These are phyloP conservation scores for Dipodomys stephensi DNA, from an alignment of 2,113 vertebrate species.

Conservation along the genomic window DNA sequence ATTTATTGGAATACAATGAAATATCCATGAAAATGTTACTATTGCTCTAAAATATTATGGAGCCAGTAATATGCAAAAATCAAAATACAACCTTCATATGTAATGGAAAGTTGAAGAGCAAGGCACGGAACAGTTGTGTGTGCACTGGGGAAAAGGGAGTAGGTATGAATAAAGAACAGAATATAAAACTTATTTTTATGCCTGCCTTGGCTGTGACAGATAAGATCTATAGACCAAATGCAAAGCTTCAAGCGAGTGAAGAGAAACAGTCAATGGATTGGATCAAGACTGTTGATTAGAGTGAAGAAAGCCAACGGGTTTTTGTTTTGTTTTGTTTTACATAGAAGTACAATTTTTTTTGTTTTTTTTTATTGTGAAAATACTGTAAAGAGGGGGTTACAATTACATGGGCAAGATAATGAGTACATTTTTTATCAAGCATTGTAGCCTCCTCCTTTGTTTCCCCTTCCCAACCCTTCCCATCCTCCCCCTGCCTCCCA, in stretches of 20 bases:
- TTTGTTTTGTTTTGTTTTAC: background rate
- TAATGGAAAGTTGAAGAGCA: background rate
- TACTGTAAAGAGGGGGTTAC: no score
- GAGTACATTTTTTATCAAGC: no score
- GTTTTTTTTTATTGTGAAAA: no score
- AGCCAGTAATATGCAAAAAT: background rate
- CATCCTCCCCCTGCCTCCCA: no score
- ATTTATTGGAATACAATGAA: background rate
- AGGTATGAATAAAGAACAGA: constrained; percentile 1
- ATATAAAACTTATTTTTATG: constrained; percentile 45
- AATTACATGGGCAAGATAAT: no score
- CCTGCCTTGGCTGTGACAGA: background rate
- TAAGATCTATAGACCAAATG: constrained; percentile 17
- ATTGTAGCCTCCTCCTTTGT: no score
- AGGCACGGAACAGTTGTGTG: background rate
- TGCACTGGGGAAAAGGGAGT: background rate
- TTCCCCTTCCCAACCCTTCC: no score
- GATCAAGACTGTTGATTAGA: background rate
- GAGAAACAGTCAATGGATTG: background rate
- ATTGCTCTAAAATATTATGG: constrained; percentile 1
- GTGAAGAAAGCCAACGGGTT: background rate
- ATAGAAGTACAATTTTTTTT: background rate
- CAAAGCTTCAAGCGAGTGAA: background rate
- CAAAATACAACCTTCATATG: background rate
- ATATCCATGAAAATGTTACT: constrained; percentile 20